Base-by-base conservation (phyloP, 2,113 vertebrate genomes). In the Drymodes brunneopygia region DNA sequence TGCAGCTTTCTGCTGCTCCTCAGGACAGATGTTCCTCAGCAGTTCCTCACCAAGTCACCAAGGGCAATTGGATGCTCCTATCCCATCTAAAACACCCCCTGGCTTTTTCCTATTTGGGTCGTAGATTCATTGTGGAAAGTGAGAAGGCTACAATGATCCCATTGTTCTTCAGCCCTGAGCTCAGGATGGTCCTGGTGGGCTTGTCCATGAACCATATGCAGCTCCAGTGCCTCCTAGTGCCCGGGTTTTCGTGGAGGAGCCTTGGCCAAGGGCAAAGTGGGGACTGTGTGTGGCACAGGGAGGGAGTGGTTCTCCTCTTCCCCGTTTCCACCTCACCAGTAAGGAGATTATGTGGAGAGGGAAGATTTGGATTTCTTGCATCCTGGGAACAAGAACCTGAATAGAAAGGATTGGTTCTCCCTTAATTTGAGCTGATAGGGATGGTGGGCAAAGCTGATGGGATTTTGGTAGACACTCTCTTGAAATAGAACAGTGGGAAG, bases 401-500 rank as follows among this genome's bases (percentile, higher is more conserved):
- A 61, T 27, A 87, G 87, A 87, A 92, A 7, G 87, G 79, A 79
- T 94, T 82, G 70, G 70, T 82, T 97, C 78, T 91, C 78, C 91
- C n/a, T 88, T 94, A 94, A 91, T 72, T 50, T 6, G 62, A 65
- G 81, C 42, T 77, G 92, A 65, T 48, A 53, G 83, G 72, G 81
- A 84, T 6, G 14, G 79, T 5, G 14, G 33, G 38, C 81, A 92
- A 89, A 97, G 91, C 94, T 94, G 91, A 85, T 25, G n/a, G 87
- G 93, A 91, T 95, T 95, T 75, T 22, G 70, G 91, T 94, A 92
- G 87, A 81, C 1, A 12, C 54, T 90, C 6, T 93, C 67, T 60
- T 72, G 74, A 95, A 96, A 92, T 91, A 94, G 89, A 88, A 56
- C 20, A 69, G 84, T 15, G 12, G 78, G 89, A 72, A 95, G 84